These are phyloP conservation scores for Hyles vespertilio DNA, from an alignment of 1,140 invertebrate species.

Conservation along the genomic window DNA sequence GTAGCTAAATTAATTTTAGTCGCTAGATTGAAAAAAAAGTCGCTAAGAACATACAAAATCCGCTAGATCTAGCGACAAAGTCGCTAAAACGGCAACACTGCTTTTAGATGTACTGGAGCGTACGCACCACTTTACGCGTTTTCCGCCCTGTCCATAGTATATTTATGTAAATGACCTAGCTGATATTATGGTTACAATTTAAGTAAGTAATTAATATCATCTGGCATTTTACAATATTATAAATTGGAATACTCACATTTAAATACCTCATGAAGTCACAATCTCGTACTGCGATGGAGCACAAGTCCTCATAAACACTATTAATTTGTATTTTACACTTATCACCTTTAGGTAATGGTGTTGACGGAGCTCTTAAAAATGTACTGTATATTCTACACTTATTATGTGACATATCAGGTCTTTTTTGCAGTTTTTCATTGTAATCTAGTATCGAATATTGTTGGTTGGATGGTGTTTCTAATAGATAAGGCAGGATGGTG, in stretches of 20 bases:
- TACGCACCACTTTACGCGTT: no score
- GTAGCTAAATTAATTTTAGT: no score
- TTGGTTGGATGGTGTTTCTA: slow-evolving; percentile 30
- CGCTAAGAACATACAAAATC: no score
- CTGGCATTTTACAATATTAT: not conserved
- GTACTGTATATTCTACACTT: slow-evolving; percentile 51
- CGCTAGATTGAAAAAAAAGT: no score
- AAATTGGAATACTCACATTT: slow-evolving; percentile 33
- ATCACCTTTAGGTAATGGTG: slow-evolving; percentile 19
- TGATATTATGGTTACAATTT: no score
- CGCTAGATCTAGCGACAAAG: no score
- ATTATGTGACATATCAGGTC: slow-evolving; percentile 30
- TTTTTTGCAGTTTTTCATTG: slow-evolving; percentile 47
- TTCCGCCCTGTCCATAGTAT: no score
- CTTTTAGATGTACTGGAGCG: no score
- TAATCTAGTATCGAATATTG: slow-evolving; percentile 46
- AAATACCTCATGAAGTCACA: slow-evolving; percentile 21
- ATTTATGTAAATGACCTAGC: no score
- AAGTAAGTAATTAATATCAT: no score
- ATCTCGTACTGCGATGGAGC: slow-evolving; percentile 22
- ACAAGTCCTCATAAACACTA: slow-evolving; percentile 43
- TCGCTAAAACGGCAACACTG: no score
- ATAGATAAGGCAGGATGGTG: slow-evolving; percentile 36
- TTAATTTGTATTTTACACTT: slow-evolving; percentile 21
- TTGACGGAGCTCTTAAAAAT: slow-evolving; percentile 41